Base-by-base conservation (phyloP, 2,888 invertebrate genomes). In the Eremobia ochroleuca region DNA sequence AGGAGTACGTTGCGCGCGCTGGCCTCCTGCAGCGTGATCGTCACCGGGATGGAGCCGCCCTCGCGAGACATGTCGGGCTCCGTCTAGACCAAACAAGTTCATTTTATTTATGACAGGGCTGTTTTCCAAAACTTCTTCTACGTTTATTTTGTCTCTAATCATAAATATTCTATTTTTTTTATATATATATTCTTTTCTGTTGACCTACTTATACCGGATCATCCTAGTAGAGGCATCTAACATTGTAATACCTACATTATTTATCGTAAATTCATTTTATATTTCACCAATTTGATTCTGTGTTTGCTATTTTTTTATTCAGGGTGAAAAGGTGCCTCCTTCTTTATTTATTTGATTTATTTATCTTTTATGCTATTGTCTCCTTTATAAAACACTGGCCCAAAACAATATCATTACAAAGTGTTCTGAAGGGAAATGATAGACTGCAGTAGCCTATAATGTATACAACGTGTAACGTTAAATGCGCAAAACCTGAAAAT, bases 31-130 rank as follows among this genome's bases (percentile, higher is more conserved):
- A 99, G 98, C 64, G 99, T 99, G 85, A 99, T 97, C 69, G 99
- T 99, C 80, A 99, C 98, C 3, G 99, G 99, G 95, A 99, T 99
- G 65, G 99, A 99, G 31, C 99, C 99, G 76, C 99, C 99, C 95
- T 99, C 99, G 74, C 99, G 98, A 0, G 99, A 99, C 97, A 99
- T 97, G 96, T 99, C 99, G 0, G 99, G 99, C 65, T 99, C 98
- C 4, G 98, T 98, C 90, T 98, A 28, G 0, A 59, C 1, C 58
- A 59, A 59, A 31, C 28, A 59, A 28, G 8, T 59, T 59, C 6
- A 59, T 28, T 61, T 31, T 31, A 21, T 9, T 21, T 31, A 59
- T 61, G 31, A 31, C 59, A 61, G 21, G 31, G 21, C 21, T 21
- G 11, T 31, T 31, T 4, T 31, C 31, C 21, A 31, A 9, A 21